Percentiles rank a stretch among this genome's conserved stretches.
phyloP scores from a whole-genome alignment of 2,888 invertebrate species.

The Peribatodes rhomboidaria region DNA sequence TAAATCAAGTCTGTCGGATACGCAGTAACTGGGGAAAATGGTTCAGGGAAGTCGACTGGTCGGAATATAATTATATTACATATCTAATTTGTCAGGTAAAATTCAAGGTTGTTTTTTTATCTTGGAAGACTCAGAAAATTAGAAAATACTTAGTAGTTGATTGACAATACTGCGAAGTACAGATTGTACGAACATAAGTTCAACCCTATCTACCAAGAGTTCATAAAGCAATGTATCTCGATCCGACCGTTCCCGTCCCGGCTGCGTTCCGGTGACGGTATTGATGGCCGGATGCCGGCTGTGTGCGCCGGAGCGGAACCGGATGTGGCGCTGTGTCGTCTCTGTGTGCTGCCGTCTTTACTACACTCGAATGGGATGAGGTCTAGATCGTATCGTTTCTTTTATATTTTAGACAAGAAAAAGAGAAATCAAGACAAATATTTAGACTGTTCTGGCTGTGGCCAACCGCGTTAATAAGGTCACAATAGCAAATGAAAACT shows the following conservation, averaged over 20 bases:
- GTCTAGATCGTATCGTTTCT: not conserved
- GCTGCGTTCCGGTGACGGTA: constrained; percentile 35
- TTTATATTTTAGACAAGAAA: no score
- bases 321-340: constrained; percentile 56
- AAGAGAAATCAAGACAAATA: no score
- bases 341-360: constrained; percentile 34
- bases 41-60: not conserved
- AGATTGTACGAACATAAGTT: not conserved
- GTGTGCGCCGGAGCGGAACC: constrained; percentile 53
- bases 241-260: constrained; percentile 7
- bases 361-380: constrained; percentile 2
- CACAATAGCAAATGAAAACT: not conserved
- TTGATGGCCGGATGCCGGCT: constrained; percentile 61
- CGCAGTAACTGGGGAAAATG: not conserved
- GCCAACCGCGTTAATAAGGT: not conserved
- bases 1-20: not conserved
- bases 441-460: no score
- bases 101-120: no score
- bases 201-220: not conserved
- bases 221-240: constrained; percentile 20
- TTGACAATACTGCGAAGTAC: not conserved
- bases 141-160: no score
- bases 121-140: not conserved
- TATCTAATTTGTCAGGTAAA: no score
- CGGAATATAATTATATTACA: not conserved